phyloP scores from a whole-genome alignment of 2,113 vertebrate genomes.

The Henicopernis longicauda region DNA sequence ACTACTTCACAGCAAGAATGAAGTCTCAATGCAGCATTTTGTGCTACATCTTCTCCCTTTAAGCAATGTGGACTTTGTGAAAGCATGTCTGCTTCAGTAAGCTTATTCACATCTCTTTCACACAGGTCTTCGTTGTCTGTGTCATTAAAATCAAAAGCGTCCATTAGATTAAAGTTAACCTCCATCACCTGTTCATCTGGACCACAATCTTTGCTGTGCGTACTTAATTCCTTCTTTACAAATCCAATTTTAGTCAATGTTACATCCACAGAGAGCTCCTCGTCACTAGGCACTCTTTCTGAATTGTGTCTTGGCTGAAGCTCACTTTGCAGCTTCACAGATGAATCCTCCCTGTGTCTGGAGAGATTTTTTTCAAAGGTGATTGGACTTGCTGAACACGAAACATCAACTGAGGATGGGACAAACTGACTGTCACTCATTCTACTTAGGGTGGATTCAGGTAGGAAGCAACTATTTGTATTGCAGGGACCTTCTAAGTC shows the following conservation, averaged over 20 bases:
- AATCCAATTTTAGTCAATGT: not conserved
- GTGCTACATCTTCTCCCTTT: not conserved
- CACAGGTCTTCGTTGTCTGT: constrained; percentile 1
- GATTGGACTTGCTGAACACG: not conserved
- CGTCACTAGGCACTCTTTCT: not conserved
- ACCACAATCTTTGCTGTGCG: not conserved
- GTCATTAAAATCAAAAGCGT: constrained; percentile 68
- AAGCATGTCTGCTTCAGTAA: not conserved
- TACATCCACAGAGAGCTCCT: not conserved
- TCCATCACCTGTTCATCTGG: constrained; percentile 35
- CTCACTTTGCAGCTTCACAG: not conserved
- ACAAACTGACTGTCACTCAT: not conserved
- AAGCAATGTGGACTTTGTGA: not conserved
- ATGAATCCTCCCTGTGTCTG: not conserved
- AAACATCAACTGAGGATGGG: not conserved
- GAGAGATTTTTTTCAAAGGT: not conserved
- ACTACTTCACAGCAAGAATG: not conserved
- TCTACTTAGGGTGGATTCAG: not conserved
- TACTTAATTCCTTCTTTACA: not conserved
- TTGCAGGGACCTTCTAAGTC: not conserved
- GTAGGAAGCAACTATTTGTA: not conserved
- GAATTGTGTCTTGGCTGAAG: not conserved
- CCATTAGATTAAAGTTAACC: constrained; percentile 70
- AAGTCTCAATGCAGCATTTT: not conserved
- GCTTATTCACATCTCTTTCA: not conserved